These are phyloP conservation scores for Percopsis omiscomaycus DNA, from an alignment of 2,797 vertebrate genomes.

Conservation along the genomic window DNA sequence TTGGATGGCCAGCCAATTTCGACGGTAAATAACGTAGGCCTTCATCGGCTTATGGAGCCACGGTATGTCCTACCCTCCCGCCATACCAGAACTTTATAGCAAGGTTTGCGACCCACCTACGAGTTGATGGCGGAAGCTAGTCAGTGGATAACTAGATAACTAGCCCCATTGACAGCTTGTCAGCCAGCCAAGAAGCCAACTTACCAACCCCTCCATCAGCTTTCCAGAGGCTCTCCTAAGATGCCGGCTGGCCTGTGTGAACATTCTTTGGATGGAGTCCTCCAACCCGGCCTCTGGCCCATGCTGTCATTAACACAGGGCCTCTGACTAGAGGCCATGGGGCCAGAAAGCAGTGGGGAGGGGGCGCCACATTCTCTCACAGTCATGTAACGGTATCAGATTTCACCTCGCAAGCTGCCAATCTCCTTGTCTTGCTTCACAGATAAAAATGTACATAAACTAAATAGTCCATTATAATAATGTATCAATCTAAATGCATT, in stretches of 20 bases:
- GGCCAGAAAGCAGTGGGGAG: conserved; percentile 5
- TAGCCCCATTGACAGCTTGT: not conserved
- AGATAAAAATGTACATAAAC: no score
- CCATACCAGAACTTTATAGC: no score
- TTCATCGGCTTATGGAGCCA: no score
- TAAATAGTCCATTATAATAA: no score
- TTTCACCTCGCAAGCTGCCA: conserved; percentile 5
- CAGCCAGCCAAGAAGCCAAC: not conserved
- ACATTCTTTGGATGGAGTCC: conserved; percentile 48
- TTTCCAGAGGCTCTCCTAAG: not conserved
- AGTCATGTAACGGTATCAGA: conserved; percentile 6
- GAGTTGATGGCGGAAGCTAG: no score
- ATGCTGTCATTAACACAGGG: conserved; percentile 58
- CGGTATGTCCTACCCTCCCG: no score
- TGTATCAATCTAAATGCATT: no score
- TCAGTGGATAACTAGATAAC: no score
- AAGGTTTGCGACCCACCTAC: no score
- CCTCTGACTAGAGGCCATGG: conserved; percentile 33
- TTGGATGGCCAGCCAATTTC: no score
- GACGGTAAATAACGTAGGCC: no score
- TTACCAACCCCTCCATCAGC: conserved; percentile 6
- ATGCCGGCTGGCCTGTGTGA: conserved; percentile 35
- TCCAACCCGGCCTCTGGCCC: conserved; percentile 39
- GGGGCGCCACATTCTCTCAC: conserved; percentile 5
- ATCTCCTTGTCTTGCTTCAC: no score